phyloP scores from a whole-genome alignment of 2,113 vertebrate genomes.

The Apodemus sylvaticus region DNA sequence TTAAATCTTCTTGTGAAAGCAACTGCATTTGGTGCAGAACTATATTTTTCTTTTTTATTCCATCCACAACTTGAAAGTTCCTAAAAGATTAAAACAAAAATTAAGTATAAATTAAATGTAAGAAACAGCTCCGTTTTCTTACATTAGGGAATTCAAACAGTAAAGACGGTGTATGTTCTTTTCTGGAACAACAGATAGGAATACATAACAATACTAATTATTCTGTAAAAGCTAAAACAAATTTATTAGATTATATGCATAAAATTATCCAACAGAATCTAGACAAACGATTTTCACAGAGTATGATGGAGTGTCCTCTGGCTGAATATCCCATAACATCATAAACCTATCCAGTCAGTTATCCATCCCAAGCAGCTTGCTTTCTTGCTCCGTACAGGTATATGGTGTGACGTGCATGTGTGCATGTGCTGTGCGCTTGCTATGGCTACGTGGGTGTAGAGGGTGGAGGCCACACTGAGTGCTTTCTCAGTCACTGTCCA shows the following conservation, averaged over 20 bases:
- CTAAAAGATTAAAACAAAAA: constrained; percentile 83
- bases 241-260: not conserved
- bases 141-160: constrained; percentile 7
- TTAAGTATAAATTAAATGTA: constrained; percentile 31
- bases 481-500: not conserved
- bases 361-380: not conserved
- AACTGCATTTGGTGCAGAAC: constrained; percentile 97
- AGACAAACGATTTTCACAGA: not conserved
- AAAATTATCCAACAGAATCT: not conserved
- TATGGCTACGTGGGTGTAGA: not conserved
- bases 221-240: constrained; percentile 30
- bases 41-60: constrained; percentile 99
- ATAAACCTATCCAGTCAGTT: not conserved
- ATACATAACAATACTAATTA: not conserved
- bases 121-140: constrained; percentile 27
- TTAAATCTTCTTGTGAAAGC: constrained; percentile 99
- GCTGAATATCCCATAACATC: not conserved
- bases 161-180: not conserved
- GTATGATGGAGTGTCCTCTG: not conserved
- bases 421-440: not conserved
- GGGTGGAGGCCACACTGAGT: too few species aligned
- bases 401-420: not conserved
- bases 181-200: not conserved
- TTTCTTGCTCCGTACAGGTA: not conserved
- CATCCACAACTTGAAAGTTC: constrained; percentile 99